Conservation (phyloP, 2,797 vertebrate species). For the Scolopax rusticola region DNA sequence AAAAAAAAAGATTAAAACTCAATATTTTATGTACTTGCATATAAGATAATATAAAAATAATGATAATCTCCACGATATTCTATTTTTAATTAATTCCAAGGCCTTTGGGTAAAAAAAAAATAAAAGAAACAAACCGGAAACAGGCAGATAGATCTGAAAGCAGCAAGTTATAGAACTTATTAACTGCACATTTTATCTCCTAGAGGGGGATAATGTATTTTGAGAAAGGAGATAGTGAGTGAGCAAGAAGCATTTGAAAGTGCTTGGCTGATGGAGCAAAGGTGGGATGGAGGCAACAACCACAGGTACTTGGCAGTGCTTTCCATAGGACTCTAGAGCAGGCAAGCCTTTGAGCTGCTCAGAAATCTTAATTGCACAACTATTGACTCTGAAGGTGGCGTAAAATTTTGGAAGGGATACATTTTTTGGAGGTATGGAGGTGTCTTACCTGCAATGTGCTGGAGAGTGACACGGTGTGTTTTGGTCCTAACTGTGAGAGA, state of each 20-base stretch:
- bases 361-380: background rate
- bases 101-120: background rate
- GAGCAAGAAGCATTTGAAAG: background rate
- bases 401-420: background rate
- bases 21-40: background rate
- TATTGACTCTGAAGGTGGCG: background rate
- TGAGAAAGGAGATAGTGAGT: background rate
- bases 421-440: fast-evolving
- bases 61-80: background rate
- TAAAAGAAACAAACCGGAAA: background rate
- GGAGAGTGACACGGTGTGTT: background rate
- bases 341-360: background rate
- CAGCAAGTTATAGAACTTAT: background rate
- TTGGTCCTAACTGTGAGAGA: slow-evolving; percentile 3
- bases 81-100: background rate
- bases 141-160: background rate
- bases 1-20: background rate
- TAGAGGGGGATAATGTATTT: background rate
- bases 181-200: background rate
- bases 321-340: background rate
- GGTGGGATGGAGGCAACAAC: background rate
- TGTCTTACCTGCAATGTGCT: background rate
- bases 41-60: background rate
- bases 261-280: background rate
- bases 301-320: background rate